A percentile compares a stretch with the other conserved stretches of the same genome.
Evolutionary conservation across 2,113 vertebrate species (phyloP).

Genomic region (Bubo scandiacus): DNA sequence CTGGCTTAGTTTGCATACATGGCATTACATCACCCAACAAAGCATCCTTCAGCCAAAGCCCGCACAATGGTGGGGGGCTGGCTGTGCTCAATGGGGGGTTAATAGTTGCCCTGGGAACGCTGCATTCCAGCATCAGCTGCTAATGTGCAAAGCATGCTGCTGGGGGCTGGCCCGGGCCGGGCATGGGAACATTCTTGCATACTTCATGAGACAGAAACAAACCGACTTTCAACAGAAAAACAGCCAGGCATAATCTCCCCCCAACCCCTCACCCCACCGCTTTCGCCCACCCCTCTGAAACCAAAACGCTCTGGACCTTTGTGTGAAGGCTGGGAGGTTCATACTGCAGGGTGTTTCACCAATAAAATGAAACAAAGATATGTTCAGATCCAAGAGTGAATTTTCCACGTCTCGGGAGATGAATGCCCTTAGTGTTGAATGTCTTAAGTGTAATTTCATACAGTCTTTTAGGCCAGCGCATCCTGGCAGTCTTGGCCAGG

Average conservation of each 20-base stretch:
- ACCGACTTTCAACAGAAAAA: slow-evolving; percentile 51
- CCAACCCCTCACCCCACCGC: fast-evolving
- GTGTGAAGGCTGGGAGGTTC: not conserved
- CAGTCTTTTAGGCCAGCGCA: not conserved
- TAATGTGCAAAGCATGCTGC: slow-evolving; percentile 64
- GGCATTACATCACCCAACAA: slow-evolving; percentile 74
- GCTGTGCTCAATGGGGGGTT: slow-evolving; percentile 58
- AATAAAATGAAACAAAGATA: not conserved
- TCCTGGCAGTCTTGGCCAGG: not conserved
- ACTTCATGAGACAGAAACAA: slow-evolving; percentile 67
- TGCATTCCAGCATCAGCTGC: slow-evolving; percentile 74
- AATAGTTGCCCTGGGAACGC: slow-evolving; percentile 69
- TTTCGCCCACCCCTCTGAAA: not conserved
- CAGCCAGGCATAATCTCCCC: slow-evolving; percentile 42
- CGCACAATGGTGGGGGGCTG: slow-evolving; percentile 64
- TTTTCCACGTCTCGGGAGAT: not conserved
- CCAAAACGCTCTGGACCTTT: not conserved
- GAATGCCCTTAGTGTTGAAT: not conserved
- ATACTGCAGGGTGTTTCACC: not conserved
- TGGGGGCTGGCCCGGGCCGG: slow-evolving; percentile 44
- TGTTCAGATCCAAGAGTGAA: not conserved
- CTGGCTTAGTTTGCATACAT: slow-evolving; percentile 69
- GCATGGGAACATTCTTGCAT: slow-evolving; percentile 74
- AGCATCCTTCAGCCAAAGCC: slow-evolving; percentile 52
- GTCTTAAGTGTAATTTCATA: not conserved